phyloP scores from a whole-genome alignment of 1,140 invertebrate genomes.

The Drosophila elegans region DNA sequence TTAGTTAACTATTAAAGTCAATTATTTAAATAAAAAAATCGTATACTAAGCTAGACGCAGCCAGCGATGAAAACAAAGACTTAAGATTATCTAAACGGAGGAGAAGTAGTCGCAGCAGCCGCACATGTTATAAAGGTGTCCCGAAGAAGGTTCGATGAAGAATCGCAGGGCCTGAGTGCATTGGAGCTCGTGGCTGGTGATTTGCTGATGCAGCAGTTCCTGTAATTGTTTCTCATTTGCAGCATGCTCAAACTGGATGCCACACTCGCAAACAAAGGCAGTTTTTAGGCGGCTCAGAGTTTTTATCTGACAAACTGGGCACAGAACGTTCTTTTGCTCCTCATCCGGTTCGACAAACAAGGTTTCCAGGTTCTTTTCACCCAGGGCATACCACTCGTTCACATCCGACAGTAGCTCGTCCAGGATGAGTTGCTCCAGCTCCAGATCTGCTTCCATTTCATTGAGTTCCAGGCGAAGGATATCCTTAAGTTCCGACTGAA shows the following conservation, averaged over 20 bases:
- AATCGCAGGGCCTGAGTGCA: slow-evolving; percentile 66
- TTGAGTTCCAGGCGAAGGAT: slow-evolving; percentile 65
- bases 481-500: slow-evolving; percentile 53
- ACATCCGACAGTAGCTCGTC: slow-evolving; percentile 66
- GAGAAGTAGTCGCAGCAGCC: slow-evolving; percentile 76
- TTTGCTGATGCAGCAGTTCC: slow-evolving; percentile 30
- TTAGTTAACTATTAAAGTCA: slow-evolving; percentile 1
- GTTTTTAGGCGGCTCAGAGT: slow-evolving; percentile 17
- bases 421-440: slow-evolving; percentile 65
- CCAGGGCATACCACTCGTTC: slow-evolving; percentile 76
- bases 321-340: slow-evolving; percentile 35
- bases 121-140: slow-evolving; percentile 64
- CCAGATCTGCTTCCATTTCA: slow-evolving; percentile 67
- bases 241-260: slow-evolving; percentile 51
- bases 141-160: slow-evolving; percentile 60
- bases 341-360: slow-evolving; percentile 51
- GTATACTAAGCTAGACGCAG: slow-evolving; percentile 25
- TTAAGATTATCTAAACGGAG: slow-evolving; percentile 39
- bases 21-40: neutral
- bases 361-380: slow-evolving; percentile 62
- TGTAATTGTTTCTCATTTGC: slow-evolving; percentile 38
- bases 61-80: slow-evolving; percentile 9
- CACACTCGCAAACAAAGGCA: slow-evolving; percentile 51
- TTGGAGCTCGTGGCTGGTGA: slow-evolving; percentile 56
- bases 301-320: slow-evolving; percentile 67